A percentile compares a stretch with the other conserved stretches of the same genome.
Evolutionary conservation across 2,113 vertebrate genomes (phyloP).

Genomic region (Anas platyrhynchos): DNA sequence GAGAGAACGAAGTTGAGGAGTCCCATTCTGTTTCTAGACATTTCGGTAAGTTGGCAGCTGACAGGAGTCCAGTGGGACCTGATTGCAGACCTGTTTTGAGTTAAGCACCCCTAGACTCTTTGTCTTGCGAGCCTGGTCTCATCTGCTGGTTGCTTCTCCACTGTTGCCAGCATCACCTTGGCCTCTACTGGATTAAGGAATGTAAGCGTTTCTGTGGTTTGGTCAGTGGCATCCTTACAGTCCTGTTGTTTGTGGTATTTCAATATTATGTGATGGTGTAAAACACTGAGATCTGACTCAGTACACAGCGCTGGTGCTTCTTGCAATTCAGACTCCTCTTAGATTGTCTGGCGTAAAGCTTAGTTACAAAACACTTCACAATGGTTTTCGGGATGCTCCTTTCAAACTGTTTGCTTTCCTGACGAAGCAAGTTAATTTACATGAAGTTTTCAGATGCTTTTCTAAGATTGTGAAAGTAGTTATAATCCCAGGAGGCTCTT

Average conservation of each 20-base stretch:
- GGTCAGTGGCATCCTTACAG: background rate
- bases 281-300: background rate
- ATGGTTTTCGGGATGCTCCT: background rate
- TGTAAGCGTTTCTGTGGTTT: background rate
- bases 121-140: background rate
- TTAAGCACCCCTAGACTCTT: background rate
- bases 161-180: background rate
- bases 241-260: background rate
- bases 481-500: background rate
- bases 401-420: background rate
- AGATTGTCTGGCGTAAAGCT: background rate
- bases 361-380: background rate
- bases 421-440: background rate
- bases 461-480: background rate
- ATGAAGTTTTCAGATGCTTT: background rate
- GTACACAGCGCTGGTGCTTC: background rate
- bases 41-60: background rate
- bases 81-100: background rate
- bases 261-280: rapidly evolving
- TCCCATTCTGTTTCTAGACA: background rate
- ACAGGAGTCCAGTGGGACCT: background rate
- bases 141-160: background rate
- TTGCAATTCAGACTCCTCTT: background rate
- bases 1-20: background rate
- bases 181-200: background rate